Conservation (phyloP, 1,140 invertebrate species). For the Papilio helenus region DNA sequence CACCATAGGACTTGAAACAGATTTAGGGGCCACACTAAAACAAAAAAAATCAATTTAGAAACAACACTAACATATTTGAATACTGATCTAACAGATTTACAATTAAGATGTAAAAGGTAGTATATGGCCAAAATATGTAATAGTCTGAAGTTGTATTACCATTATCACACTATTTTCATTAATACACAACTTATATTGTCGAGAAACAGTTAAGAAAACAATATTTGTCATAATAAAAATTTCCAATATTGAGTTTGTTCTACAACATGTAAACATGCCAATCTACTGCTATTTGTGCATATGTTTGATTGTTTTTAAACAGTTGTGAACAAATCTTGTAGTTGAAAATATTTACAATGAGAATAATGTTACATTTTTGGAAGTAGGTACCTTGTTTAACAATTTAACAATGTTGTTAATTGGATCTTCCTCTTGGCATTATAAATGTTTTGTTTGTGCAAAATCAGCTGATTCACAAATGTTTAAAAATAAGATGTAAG, state of each 20-base stretch:
- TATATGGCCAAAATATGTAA: too few relatives aligned
- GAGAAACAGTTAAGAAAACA: too few relatives aligned
- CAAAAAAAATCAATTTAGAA: slow-evolving; percentile 42
- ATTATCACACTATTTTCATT: too few relatives aligned
- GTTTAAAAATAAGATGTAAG: slow-evolving; percentile 14
- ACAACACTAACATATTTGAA: too few relatives aligned
- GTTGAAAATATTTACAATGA: background rate
- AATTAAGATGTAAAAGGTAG: too few relatives aligned
- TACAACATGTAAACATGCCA: background rate
- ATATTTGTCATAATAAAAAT: too few relatives aligned
- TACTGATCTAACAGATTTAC: too few relatives aligned
- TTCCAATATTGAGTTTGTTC: background rate
- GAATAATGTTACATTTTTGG: background rate
- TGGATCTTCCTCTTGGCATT: background rate
- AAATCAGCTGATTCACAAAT: slow-evolving; percentile 12
- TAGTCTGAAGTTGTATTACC: too few relatives aligned
- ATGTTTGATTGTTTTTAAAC: background rate
- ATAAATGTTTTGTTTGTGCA: background rate
- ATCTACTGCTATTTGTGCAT: background rate
- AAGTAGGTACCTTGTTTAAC: background rate
- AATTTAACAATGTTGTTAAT: background rate
- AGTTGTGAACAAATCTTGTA: background rate
- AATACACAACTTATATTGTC: too few relatives aligned
- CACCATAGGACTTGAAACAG: slow-evolving; percentile 57
- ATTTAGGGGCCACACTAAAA: slow-evolving; percentile 70